phyloP scores from a whole-genome alignment of 1,140 invertebrate genomes.

The Drosophila funebris region DNA sequence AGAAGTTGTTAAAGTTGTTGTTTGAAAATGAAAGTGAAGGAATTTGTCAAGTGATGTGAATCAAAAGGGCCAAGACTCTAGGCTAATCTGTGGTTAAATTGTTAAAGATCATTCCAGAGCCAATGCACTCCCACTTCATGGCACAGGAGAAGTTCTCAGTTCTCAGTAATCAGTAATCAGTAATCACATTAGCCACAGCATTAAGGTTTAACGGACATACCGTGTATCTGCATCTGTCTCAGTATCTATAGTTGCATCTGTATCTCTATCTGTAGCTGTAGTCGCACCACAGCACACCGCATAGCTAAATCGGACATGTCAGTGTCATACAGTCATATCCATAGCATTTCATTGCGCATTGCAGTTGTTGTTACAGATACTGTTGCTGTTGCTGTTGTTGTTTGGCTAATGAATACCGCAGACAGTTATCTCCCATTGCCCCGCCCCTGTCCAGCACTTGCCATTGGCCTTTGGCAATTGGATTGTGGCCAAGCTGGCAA shows the following conservation, averaged over 20 bases:
- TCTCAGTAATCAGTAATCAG: conserved; percentile 17
- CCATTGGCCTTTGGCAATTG: conserved; percentile 65
- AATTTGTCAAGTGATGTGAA: neutral
- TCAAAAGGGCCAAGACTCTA: neutral
- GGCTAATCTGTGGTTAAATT: neutral
- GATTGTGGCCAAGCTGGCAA: conserved; percentile 70
- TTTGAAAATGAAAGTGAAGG: conserved; percentile 49
- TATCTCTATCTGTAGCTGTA: neutral
- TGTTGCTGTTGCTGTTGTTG: conserved; percentile 19
- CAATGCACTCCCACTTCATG: neutral
- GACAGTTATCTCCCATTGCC: conserved; percentile 41
- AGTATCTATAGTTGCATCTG: neutral
- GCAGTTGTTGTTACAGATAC: conserved; percentile 25
- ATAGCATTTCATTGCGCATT: conserved; percentile 42
- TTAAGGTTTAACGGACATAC: conserved; percentile 2
- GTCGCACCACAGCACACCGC: conserved; percentile 19
- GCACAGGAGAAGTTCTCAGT: neutral
- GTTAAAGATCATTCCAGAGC: conserved; percentile 6
- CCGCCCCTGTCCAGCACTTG: conserved; percentile 5
- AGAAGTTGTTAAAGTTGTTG: conserved; percentile 18
- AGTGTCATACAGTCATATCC: conserved; percentile 32
- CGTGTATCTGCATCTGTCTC: no score
- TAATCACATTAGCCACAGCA: conserved; percentile 16
- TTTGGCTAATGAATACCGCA: conserved; percentile 62
- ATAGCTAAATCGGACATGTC: conserved; percentile 20